Evolutionary conservation across 2,888 invertebrate species (phyloP), one percentile per base, ranked within the genome.

Genomic region (Vannuccia rotundouncinata): DNA sequence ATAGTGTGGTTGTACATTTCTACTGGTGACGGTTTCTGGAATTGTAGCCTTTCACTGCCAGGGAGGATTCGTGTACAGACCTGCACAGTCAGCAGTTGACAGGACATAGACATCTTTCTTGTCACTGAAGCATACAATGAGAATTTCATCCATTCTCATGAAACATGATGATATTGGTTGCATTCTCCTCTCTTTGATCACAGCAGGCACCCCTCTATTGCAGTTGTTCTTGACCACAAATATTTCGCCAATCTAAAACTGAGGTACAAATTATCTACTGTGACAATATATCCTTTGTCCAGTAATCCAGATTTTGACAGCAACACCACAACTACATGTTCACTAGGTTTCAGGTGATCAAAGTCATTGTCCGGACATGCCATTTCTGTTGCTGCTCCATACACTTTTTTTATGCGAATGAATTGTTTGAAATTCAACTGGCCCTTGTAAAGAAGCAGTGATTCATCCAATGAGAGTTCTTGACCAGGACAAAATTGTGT

Each of bases 261-360:
- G 75, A 10, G n/a, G 28, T 75, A 75, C 10, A 29, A 75, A 29
- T 75, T 75, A 31, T 75, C 75, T n/a, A 75, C 31, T 10, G 29
- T 75, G 5, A 75, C 30, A 75, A 75, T 75, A 29, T 75, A 75
- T 29, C 75, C 75, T 75, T 31, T 75, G 31, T 75, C 75, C 13
- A 75, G 75, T 10, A 75, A 31, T n/a, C 31, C 31, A 17, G 75
- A 22, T 27, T 27, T 75, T 10, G 75, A 13, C n/a, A 75, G 75
- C n/a, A 75, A 75, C 5, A 29, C 30, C 27, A 75, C 75, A 13
- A 75, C 75, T 27, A 75, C 28, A 10, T 75, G 13, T 29, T 75
- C 75, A 22, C n/a, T 22, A 10, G 13, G 13, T 27, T 22, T 10
- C 10, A 75, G 31, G 29, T 31, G 30, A 10, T 27, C 75, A 75